Base-by-base conservation (phyloP, 2,113 vertebrate species). In the Ailuropoda melanoleuca region DNA sequence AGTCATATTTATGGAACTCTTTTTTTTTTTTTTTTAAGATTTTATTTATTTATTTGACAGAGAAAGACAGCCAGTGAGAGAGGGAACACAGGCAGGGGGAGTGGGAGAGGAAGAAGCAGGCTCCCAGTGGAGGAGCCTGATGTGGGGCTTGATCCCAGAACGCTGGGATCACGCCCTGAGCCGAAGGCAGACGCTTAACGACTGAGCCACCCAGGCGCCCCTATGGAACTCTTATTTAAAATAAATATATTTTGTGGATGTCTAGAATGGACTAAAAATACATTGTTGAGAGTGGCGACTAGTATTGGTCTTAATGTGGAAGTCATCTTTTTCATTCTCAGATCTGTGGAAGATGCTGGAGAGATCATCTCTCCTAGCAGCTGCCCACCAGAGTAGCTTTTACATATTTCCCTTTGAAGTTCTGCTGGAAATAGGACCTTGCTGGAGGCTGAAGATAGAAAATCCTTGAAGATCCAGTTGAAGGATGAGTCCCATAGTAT, bases 341-440 rank as follows among this genome's bases (percentile, higher is more conserved):
- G 6, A 72, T 95, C 72, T 91, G 53, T 95, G n/a, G 64, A 94
- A 93, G 92, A 93, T 93, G 46, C 56, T 78, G 94, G 95, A 88
- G 56, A 95, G 92, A 97, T 95, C 82, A 87, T 94, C 60, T 90
- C 87, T 94, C 60, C 88, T 37, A 80, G 11, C 39, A 93, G 64
- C 70, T 3, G 6, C 62, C 88, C n/a, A 68, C 37, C 39, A 46
- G 86, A 86, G 50, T 96, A 75, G 85, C 77, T 98, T 96, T 96
- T 92, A 86, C 94, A 29, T 64, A 46, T 84, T 95, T 95, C 34
- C 8, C 86, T 96, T 95, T 96, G 95, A 98, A 91, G 89, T 92
- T 97, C 26, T 56, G 19, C 96, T 97, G 72, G 81, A 95, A 48
- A 86, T 97, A 68, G 0, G 70, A 88, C 92, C 82, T 88, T 93